Evolutionary conservation across 2,113 vertebrate genomes (phyloP), one percentile per base, ranked within the genome.

Genomic region (Chloroceryle aenea): DNA sequence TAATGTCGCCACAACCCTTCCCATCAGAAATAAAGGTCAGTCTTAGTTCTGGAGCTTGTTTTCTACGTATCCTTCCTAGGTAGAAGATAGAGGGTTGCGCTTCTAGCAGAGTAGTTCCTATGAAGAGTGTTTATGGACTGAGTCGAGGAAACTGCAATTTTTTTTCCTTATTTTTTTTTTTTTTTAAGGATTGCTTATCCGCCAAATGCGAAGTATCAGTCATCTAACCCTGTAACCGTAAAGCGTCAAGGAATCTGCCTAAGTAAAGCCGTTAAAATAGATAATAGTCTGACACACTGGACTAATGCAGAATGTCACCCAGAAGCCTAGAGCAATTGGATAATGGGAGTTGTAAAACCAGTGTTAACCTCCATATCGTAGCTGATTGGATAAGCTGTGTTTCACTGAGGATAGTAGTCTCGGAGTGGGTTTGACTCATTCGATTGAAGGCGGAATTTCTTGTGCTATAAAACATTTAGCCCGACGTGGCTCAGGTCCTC

Each of bases 11-110:
- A 98, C 99, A 36, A 99, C 99, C 93, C 99, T 99, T 97, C 99
- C 99, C 68, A 98, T 99, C 97, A 98, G 99, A 97, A 99, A 98
- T 97, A 99, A 99, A 99, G 99, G 99, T 99, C 97, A 98, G 98
- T 98, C 94, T 25, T 87, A 92, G 61, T 91, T 96, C 77, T 79
- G 87, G 38, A 97, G 91, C 92, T 94, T 85, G 23, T 78, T 91
- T 92, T 78, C 83, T 97, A 91, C 86, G 96, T 61, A 76, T 92
- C 64, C 92, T 94, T 85, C 96, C 22, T 17, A 93, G 77, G 79
- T 38, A 88, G 94, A 96, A 92, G 69, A 84, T 36, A 81, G 92
- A 95, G 89, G 47, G 62, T 95, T 76, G 63, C 50, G 36, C 62
- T 85, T 68, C 17, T 42, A 69, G 90, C 89, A 84, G 68, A 42